Base-by-base conservation (phyloP, 2,113 vertebrate species). In the Phodopus roborovskii region DNA sequence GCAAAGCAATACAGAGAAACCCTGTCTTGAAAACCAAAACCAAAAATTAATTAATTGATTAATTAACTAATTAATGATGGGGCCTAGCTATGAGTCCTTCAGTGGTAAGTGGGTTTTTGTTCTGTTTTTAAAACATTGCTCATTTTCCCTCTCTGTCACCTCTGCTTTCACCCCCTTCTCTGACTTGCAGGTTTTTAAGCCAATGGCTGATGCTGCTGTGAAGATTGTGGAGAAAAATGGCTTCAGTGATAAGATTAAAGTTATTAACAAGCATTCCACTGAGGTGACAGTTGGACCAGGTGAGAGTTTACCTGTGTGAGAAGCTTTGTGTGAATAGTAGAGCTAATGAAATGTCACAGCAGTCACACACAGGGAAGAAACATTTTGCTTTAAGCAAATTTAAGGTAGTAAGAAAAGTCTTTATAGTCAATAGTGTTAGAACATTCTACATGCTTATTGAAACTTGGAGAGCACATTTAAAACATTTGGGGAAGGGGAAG, bases 241-340 rank as follows among this genome's bases (percentile, higher is more conserved):
- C 92, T 99, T 99, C 97, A 94, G 97, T 20, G 99, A 99, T 90
- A 99, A 99, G 96, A 99, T 99, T 97, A 99, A 99, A 98, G 98
- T 99, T 66, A 99, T 99, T 97, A 99, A 99, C 98, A 99, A 99
- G 94, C 99, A 99, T 97, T 99, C 99, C 7, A 99, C 99, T 15
- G 99, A 99, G 66, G 99, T 99, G 83, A 99, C 99, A 0, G 98
- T 99, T 58, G 99, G 99, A 2, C 98, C 99, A 98, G 99, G 99
- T 99, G 82, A 98, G 98, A 91, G 36, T 56, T 20, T 28, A 77
- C 16, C 48, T 82, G 17, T 75, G 17, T 91, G n/a, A 9, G 33
- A 70, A 81, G 36, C 39, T 93, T 1, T 91, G 0, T 82, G 33
- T 81, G 19, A 78, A 88, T 85, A 73, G 13, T 26, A 94, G 60